These are phyloP conservation scores for Gila robusta DNA, from an alignment of 2,797 vertebrate species.

Conservation along the genomic window DNA sequence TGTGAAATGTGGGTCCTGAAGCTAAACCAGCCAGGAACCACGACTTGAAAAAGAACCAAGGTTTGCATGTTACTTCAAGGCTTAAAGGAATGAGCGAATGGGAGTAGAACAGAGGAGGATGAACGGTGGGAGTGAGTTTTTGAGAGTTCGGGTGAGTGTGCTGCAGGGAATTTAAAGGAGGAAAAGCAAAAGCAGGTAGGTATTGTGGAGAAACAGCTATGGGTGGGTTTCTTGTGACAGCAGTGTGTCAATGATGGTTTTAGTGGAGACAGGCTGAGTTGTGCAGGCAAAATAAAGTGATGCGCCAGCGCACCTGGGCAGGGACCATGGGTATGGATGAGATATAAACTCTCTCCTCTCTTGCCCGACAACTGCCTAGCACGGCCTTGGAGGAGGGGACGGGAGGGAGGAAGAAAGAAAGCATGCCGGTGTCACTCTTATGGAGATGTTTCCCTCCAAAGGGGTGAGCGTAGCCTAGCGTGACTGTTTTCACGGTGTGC, in stretches of 20 bases:
- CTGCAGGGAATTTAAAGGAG: conserved; percentile 1
- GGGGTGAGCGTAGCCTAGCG: conserved; percentile 36
- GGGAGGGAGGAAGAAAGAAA: conserved; percentile 4
- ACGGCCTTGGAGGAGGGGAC: conserved; percentile 12
- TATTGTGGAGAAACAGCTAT: conserved; percentile 13
- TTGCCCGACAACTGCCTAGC: not conserved
- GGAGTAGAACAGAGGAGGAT: not conserved
- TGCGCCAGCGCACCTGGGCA: conserved; percentile 36
- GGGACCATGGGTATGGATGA: conserved; percentile 52
- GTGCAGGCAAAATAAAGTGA: conserved; percentile 30
- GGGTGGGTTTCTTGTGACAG: conserved; percentile 49
- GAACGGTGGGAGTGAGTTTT: not conserved
- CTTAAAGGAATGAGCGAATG: not conserved
- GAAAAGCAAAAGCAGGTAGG: not conserved
- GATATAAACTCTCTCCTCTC: conserved; percentile 32
- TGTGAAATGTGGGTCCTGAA: conserved; percentile 24
- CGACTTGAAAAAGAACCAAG: not conserved
- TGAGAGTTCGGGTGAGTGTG: not conserved
- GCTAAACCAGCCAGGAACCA: not conserved
- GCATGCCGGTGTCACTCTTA: conserved; percentile 30
- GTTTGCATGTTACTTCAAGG: conserved; percentile 8
- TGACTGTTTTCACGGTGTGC: conserved; percentile 13
- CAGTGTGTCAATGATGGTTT: conserved; percentile 14
- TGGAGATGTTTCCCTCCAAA: conserved; percentile 45
- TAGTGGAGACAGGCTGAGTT: conserved; percentile 17